Conservation (phyloP, 2,113 vertebrate species). For the Rhegmatorhina hoffmannsi region DNA sequence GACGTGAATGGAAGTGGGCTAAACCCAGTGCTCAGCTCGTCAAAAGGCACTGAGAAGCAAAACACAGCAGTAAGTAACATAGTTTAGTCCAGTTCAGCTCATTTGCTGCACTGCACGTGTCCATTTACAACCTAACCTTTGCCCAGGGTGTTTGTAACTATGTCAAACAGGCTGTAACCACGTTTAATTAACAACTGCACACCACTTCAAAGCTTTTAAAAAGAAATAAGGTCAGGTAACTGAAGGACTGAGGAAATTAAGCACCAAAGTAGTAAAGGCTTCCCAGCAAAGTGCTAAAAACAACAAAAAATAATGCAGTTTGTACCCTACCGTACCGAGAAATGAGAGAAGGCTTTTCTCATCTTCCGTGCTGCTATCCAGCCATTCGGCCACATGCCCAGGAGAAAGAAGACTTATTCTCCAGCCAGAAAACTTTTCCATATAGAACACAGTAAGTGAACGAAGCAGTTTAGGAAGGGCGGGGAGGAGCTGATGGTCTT, state of each 20-base stretch:
- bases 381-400: slow-evolving; percentile 79
- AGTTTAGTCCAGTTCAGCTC: neutral
- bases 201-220: slow-evolving; percentile 4
- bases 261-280: slow-evolving; percentile 18
- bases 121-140: neutral
- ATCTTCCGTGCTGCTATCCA: slow-evolving; percentile 86
- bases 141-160: neutral
- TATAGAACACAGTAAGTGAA: slow-evolving; percentile 72
- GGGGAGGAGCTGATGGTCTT: slow-evolving; percentile 60
- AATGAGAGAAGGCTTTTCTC: slow-evolving; percentile 86
- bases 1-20: neutral
- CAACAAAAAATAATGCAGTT: neutral
- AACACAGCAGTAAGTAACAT: neutral
- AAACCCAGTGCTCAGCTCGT: neutral
- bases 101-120: neutral
- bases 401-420: slow-evolving; percentile 85
- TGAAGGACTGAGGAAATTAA: slow-evolving; percentile 30
- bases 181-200: neutral
- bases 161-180: slow-evolving; percentile 12
- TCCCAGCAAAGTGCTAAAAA: slow-evolving; percentile 52
- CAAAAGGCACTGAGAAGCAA: neutral
- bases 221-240: neutral
- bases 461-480: slow-evolving; percentile 52
- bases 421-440: slow-evolving; percentile 84
- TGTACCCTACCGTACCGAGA: slow-evolving; percentile 82